Percentiles rank a stretch among this genome's conserved stretches.
Evolutionary conservation across 2,797 vertebrate genomes (phyloP).

Genomic region (Acanthornis magna): DNA sequence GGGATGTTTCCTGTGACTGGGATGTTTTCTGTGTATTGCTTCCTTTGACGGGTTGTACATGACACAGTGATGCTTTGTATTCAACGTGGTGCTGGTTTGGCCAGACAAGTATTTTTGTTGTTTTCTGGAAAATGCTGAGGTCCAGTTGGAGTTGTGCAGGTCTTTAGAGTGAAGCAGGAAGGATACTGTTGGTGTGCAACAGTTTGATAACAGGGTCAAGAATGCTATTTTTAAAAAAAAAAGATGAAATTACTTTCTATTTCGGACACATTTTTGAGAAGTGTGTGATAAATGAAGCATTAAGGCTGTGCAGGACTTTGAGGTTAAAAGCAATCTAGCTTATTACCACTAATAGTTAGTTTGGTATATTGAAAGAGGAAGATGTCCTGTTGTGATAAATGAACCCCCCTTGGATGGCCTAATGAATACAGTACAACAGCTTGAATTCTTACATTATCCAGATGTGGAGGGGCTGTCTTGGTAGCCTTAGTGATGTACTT

Average conservation of each 20-base stretch:
- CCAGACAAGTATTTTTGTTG: not conserved
- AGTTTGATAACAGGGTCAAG: not conserved
- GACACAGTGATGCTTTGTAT: not conserved
- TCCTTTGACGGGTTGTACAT: not conserved
- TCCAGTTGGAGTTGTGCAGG: accelerated
- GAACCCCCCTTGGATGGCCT: not conserved
- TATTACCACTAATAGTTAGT: not conserved
- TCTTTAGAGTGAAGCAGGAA: not conserved
- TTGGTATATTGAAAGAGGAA: not conserved
- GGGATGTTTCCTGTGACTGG: not conserved
- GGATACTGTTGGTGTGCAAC: not conserved
- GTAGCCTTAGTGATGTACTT: not conserved
- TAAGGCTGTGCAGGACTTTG: not conserved
- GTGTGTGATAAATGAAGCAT: not conserved
- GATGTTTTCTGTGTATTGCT: not conserved
- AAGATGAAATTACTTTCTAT: not conserved
- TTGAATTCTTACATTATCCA: not conserved
- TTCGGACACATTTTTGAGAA: not conserved
- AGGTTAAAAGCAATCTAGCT: not conserved
- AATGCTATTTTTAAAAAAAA: not conserved
- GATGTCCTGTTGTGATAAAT: not conserved
- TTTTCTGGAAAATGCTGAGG: not conserved
- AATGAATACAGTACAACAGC: not conserved
- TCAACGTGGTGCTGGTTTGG: not conserved
- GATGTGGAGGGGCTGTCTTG: not conserved